These are phyloP conservation scores for Centropus unirufus DNA, from an alignment of 2,113 vertebrate species.

Conservation along the genomic window DNA sequence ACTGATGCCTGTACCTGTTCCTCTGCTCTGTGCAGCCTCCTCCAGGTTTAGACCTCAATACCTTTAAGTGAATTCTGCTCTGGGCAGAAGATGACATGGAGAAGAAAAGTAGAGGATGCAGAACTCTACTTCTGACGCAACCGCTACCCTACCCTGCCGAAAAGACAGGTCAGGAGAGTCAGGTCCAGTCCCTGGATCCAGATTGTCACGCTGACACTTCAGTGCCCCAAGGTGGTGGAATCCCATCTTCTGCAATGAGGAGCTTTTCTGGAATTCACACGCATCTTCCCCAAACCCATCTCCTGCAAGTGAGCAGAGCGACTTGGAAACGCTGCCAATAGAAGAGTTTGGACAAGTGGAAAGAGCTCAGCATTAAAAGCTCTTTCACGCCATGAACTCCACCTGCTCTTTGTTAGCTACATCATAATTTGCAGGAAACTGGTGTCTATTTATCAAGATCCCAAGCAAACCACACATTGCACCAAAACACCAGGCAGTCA, in stretches of 20 bases:
- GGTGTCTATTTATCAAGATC: not conserved
- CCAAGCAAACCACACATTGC: not conserved
- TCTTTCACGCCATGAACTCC: not conserved
- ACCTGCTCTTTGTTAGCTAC: not conserved
- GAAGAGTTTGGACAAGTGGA: not conserved
- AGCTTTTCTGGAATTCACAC: not conserved
- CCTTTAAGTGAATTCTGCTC: not conserved
- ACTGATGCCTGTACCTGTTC: not conserved
- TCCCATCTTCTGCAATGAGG: not conserved
- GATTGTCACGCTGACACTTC: not conserved
- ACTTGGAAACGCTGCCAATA: not conserved
- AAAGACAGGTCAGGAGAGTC: not conserved
- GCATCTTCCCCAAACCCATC: not conserved
- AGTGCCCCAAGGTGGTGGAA: not conserved
- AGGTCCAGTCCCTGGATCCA: not conserved
- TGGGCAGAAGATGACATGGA: not conserved
- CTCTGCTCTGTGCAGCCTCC: not conserved
- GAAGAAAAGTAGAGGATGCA: not conserved
- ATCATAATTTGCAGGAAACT: not conserved
- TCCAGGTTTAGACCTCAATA: not conserved
- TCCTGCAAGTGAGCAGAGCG: rapidly evolving
- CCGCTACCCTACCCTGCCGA: not conserved
- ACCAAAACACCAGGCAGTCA: not conserved
- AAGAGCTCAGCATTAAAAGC: not conserved
- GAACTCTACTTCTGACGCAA: not conserved